Evolutionary conservation across 2,113 vertebrate genomes (phyloP).

Genomic region (Sterrhoptilus dennistouni): DNA sequence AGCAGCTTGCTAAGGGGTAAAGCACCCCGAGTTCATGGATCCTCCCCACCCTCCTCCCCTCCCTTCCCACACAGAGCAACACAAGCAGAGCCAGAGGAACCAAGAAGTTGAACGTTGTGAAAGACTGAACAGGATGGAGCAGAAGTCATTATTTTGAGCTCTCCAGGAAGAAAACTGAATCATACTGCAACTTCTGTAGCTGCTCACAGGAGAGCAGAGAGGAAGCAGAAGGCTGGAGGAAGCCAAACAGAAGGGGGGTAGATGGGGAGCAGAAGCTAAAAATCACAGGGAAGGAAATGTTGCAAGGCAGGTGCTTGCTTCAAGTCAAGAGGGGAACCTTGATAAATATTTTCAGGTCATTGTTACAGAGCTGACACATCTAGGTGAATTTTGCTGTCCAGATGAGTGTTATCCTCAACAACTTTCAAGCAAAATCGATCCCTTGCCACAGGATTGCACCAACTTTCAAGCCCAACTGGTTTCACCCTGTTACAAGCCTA

Average conservation of each 20-base stretch:
- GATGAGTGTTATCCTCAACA: not conserved
- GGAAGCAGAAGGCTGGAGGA: constrained; percentile 2
- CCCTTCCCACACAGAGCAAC: not conserved
- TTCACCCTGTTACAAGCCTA: not conserved
- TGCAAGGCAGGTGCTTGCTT: not conserved
- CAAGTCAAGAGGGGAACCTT: not conserved
- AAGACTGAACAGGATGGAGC: not conserved
- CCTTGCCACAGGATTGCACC: not conserved
- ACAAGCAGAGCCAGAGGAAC: not conserved
- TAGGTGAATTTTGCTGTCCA: not conserved
- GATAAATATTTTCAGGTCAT: not conserved
- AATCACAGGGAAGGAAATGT: not conserved
- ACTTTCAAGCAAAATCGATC: not conserved
- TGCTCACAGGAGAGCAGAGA: not conserved
- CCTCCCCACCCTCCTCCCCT: not conserved
- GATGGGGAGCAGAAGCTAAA: constrained; percentile 2
- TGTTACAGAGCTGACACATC: not conserved
- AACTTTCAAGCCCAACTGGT: not conserved
- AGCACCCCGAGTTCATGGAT: rapidly evolving
- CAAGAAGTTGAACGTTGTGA: not conserved
- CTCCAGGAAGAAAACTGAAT: constrained; percentile 34
- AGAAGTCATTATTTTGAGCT: constrained; percentile 14
- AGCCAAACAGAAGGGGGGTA: not conserved
- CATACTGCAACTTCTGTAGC: not conserved
- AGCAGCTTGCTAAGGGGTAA: not conserved